Evolutionary conservation across 2,113 vertebrate genomes (phyloP), one percentile per base, ranked within the genome.

Genomic region (Mobula birostris): DNA sequence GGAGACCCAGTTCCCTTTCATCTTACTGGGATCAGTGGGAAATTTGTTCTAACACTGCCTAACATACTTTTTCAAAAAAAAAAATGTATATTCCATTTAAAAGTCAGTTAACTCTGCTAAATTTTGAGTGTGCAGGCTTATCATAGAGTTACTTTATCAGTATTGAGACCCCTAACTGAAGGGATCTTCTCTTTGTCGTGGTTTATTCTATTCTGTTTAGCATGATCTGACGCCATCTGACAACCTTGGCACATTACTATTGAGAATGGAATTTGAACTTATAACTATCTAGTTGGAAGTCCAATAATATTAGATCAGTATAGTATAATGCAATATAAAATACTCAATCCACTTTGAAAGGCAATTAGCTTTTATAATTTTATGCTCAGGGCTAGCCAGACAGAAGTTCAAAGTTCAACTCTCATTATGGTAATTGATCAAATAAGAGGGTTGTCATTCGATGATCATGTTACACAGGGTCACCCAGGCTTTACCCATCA

Each of bases 201-300:
- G 14, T 19, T 11, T 90, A 36, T 63, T 66, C 2, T 17, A 2
- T 32, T 19, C 61, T 15, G 7, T 90, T 88, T 63, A n/a, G 29
- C 29, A 7, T 29, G 4, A 87, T 12, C 48, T 11, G 2, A 32
- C 7, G 14, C n/a, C 12, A n/a, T 88, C 19, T 63, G 58, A 32
- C 61, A 66, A 32, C 12, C 85, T 2, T 90, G n/a, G 58, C 14
- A 15, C 17, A 5, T 7, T 63, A 32, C 29, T 63, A 66, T 27
- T 87, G 4, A 63, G 85, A 90, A 29, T 90, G 85, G 85, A 90
- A 90, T 90, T 90, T 90, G 85, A 66, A 90, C 85, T 90, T 63
- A 1, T 90, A 27, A 66, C 29, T 15, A 15, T 90, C 85, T 90
- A 6, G 85, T 90, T 90, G 32, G 61, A 90, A 68, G 85, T 66